phyloP scores from a whole-genome alignment of 2,113 vertebrate species.

The Solea senegalensis region DNA sequence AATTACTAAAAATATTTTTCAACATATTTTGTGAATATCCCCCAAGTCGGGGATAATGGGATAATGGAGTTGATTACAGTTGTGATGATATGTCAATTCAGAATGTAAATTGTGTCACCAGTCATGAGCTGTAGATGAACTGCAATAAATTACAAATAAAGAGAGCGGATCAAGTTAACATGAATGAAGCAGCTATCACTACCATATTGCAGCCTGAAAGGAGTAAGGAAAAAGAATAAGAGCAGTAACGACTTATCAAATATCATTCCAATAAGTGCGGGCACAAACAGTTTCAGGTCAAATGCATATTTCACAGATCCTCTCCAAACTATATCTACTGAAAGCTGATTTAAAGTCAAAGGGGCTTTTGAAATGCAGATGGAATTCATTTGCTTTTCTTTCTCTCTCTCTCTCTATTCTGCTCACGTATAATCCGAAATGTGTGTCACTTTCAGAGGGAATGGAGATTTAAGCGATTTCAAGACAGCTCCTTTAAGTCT shows the following conservation, averaged over 20 bases:
- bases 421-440: constrained; percentile 58
- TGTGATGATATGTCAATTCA: no score
- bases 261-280: constrained; percentile 6
- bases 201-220: no score
- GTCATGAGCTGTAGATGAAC: no score
- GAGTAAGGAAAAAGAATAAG: no score
- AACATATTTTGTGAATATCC: no score
- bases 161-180: no score
- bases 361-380: constrained; percentile 65
- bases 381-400: constrained; percentile 55
- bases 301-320: constrained; percentile 42
- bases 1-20: no score
- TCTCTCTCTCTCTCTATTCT: constrained; percentile 19
- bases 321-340: constrained; percentile 36
- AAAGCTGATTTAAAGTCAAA: constrained; percentile 55
- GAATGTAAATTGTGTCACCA: no score
- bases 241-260: not conserved
- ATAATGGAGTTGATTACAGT: no score
- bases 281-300: constrained; percentile 41
- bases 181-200: no score
- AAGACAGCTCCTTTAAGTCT: constrained; percentile 58
- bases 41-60: no score
- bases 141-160: no score
- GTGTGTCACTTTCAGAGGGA: constrained; percentile 63
- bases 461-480: constrained; percentile 65